A percentile compares a stretch with the other conserved stretches of the same genome.
Conservation (phyloP, 1,140 invertebrate genomes). For the Telenomus remus region DNA sequence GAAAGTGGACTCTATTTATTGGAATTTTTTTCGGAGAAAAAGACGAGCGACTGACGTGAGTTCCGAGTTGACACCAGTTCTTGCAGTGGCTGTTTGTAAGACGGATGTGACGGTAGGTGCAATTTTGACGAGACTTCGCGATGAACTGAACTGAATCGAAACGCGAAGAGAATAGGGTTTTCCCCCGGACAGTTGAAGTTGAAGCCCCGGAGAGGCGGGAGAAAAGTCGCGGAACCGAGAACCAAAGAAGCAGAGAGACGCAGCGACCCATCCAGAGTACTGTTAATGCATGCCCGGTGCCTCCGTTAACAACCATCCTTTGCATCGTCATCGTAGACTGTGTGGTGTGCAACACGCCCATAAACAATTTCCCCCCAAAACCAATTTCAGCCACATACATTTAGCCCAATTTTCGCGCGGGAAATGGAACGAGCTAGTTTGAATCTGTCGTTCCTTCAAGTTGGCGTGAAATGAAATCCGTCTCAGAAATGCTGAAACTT, state of each 20-base stretch:
- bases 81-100: slow-evolving; percentile 10
- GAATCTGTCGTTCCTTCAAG: not conserved
- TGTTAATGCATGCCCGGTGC: slow-evolving; percentile 74
- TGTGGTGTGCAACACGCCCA: slow-evolving; percentile 51
- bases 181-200: slow-evolving; percentile 59
- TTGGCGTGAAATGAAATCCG: too few relatives aligned
- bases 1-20: too few relatives aligned
- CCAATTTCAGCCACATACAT: slow-evolving; percentile 30
- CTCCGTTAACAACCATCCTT: slow-evolving; percentile 72
- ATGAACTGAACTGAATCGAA: slow-evolving; percentile 67
- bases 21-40: too few relatives aligned
- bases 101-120: slow-evolving; percentile 50
- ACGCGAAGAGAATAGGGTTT: slow-evolving; percentile 61
- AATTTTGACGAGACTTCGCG: slow-evolving; percentile 69
- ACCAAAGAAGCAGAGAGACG: slow-evolving; percentile 61
- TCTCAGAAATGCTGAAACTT: too few relatives aligned
- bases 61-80: slow-evolving; percentile 6
- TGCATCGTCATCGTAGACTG: slow-evolving; percentile 43
- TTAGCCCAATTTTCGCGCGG: slow-evolving; percentile 41
- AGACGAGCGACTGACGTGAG: too few relatives aligned
- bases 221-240: slow-evolving; percentile 63
- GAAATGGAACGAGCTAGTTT: slow-evolving; percentile 12
- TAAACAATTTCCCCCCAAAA: slow-evolving; percentile 50
- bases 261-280: slow-evolving; percentile 71
- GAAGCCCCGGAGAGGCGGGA: slow-evolving; percentile 59